Evolutionary conservation across 2,888 invertebrate genomes (phyloP), one percentile per base, ranked within the genome.

Genomic region (Conchocele bisecta): DNA sequence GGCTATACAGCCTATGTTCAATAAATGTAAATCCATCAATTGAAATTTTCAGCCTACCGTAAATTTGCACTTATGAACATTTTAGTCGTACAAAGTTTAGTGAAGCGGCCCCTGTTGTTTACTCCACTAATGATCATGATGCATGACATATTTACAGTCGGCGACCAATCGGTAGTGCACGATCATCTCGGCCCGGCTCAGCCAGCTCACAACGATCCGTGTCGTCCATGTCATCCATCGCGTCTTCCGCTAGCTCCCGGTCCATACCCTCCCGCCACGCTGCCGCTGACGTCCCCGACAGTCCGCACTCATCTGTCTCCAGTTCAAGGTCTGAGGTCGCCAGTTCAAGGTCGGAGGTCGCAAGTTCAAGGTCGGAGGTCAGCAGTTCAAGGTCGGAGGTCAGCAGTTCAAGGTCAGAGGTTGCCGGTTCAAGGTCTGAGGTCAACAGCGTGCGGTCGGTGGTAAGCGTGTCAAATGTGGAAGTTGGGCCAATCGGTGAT

Each of bases 401-500:
- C n/a, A 46, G 51, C 48, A 63, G 66, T 33, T 57, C 61, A 54
- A 46, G 67, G 51, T 68, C 59, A 51, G 57, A 22, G n/a, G 48
- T 58, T 6, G 39, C 54, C 53, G 67, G 63, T n/a, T n/a, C n/a
- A n/a, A n/a, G n/a, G n/a, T n/a, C n/a, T n/a, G n/a, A n/a, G n/a
- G n/a, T n/a, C n/a, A n/a, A 76, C 28, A 76, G 66, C 66, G 60
- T 61, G 41, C 51, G 68, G 54, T 77, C 77, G 24, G 65, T 46
- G 29, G 68, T 65, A n/a, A 74, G 77, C 58, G 65, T 59, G 9
- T 71, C 77, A 9, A 48, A 65, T 22, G 65, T 77, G 20, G 77
- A 74, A 4, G 64, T 77, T 28, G 66, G 56, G 24, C 37, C 58
- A 24, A 35, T 39, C 13, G 57, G 59, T 9, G 59, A 51, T 51